Percentiles rank a stretch among this genome's conserved stretches.
Evolutionary conservation across 1,140 invertebrate species (phyloP).

Genomic region (Lycorma delicatula): DNA sequence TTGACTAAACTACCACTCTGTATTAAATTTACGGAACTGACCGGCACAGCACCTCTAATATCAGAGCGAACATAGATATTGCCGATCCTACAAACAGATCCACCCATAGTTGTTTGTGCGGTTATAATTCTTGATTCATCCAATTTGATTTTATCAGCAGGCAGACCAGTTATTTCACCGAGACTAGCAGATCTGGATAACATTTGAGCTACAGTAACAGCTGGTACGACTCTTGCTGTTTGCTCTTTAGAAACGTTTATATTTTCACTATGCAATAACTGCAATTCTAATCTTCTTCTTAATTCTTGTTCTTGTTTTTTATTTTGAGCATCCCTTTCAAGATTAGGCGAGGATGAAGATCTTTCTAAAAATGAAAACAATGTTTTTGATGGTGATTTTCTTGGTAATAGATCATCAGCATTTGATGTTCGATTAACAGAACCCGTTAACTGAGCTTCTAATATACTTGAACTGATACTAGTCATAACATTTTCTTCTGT

Average conservation of each 20-base stretch:
- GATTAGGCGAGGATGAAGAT: neutral
- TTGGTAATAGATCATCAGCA: conserved; percentile 2
- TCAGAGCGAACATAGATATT: conserved; percentile 15
- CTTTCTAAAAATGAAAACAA: conserved; percentile 14
- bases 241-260: neutral
- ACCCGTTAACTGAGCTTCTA: conserved; percentile 25
- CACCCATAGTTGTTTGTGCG: neutral
- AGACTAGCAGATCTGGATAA: neutral
- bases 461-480: conserved; percentile 23
- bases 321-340: neutral
- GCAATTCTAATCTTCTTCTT: neutral
- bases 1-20: neutral
- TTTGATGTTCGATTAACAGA: conserved; percentile 1
- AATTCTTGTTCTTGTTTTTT: conserved; percentile 1
- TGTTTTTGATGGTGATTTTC: conserved; percentile 15
- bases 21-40: neutral
- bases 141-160: neutral
- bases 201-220: neutral
- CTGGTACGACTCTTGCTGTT: neutral
- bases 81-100: conserved; percentile 6
- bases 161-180: neutral
- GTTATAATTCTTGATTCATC: conserved; percentile 2
- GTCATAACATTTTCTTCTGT: neutral
- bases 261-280: neutral
- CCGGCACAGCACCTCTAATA: neutral